Evolutionary conservation across 1,140 invertebrate species (phyloP), one percentile per base, ranked within the genome.

Genomic region (Tenebrio molitor): DNA sequence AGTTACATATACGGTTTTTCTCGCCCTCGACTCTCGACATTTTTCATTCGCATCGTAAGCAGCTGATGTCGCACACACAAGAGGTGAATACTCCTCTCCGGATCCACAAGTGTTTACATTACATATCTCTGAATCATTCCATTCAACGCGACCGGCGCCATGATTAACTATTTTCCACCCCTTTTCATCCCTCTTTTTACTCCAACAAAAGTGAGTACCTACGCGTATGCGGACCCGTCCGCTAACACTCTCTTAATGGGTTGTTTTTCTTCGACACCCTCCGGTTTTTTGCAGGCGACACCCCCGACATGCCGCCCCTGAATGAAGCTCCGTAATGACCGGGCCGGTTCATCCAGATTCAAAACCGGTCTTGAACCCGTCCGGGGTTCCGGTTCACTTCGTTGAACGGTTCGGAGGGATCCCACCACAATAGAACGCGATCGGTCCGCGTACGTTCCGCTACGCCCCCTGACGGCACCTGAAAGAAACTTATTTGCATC

Each of bases 111-210:
- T 58, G 50, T 58, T 58, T 58, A 58, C 50, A 58, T 58, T 29
- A 23, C 50, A 58, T 58, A 58, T 58, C 50, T 29, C 44, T 50
- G 44, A 50, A 50, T 50, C 44, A 50, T 50, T 58, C 50, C 23
- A 33, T 58, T 58, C 50, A 58, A n/a, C 23, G n/a, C 1, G 50
- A 58, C 21, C 29, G 50, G 50, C 14, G 50, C 50, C 50, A 58
- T 58, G 50, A 58, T 58, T 58, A 58, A 58, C 50, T 58, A 58
- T 58, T 58, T 58, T 58, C 23, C 50, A 58, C 50, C 50, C 50
- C 50, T 58, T 58, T 58, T 58, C 29, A 58, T 21, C 50, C 21
- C 50, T 21, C 21, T 58, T 58, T 58, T 58, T 58, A 58, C 3
- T 8, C 3, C 25, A 29, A 58, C 50, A 58, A 58, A 58, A 58